These are phyloP conservation scores for Campoletis sonorensis DNA, from an alignment of 1,140 invertebrate genomes.

Conservation along the genomic window DNA sequence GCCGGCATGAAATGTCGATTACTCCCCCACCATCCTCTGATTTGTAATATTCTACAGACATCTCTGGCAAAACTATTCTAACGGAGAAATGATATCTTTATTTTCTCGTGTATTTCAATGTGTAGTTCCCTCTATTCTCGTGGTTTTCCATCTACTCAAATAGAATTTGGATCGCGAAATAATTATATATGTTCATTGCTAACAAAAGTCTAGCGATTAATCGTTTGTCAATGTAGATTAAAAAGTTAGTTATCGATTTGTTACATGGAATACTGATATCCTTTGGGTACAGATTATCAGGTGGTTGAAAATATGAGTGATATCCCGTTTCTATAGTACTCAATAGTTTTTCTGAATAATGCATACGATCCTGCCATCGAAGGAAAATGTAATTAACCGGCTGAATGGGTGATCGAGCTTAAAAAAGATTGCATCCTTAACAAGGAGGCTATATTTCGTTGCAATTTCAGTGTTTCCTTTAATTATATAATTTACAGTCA, in stretches of 20 bases:
- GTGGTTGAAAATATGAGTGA: too few relatives aligned
- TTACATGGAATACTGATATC: too few relatives aligned
- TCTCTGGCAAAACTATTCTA: background rate
- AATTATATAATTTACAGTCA: too few relatives aligned
- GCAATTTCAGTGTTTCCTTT: too few relatives aligned
- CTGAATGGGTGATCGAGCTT: too few relatives aligned
- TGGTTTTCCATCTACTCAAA: background rate
- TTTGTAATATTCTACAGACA: background rate
- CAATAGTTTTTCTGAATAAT: too few relatives aligned
- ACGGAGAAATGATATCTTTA: conserved; percentile 18
- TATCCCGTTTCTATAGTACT: too few relatives aligned
- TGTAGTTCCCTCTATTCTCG: background rate
- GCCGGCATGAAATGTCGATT: background rate
- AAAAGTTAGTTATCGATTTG: background rate
- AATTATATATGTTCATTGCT: background rate
- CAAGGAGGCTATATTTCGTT: too few relatives aligned
- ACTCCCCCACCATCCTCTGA: background rate
- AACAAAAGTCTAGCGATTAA: background rate
- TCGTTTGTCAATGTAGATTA: background rate
- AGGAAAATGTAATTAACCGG: too few relatives aligned
- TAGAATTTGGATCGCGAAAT: background rate
- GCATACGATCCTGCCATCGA: too few relatives aligned
- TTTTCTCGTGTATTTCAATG: conserved; percentile 2
- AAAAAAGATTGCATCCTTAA: too few relatives aligned
- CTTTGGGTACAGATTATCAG: too few relatives aligned